Percentiles rank a stretch among this genome's conserved stretches.
These are phyloP conservation scores for Eupithecia tripunctaria DNA, from an alignment of 2,888 invertebrate genomes.

Conservation along the genomic window DNA sequence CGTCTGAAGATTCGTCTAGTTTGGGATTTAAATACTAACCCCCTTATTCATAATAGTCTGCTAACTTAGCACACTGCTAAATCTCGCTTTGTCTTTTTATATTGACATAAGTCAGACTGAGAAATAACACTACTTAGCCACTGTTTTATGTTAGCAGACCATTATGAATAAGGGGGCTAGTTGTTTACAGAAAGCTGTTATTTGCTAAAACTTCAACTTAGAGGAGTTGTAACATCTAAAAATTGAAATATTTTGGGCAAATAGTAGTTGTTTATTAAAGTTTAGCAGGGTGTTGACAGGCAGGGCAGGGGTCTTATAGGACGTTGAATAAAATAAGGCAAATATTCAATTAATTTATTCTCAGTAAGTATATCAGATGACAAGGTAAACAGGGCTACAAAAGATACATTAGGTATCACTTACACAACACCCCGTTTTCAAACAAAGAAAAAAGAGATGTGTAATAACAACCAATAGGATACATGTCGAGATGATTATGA, in stretches of 20 bases:
- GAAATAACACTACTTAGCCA: too few species aligned
- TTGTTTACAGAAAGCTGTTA: not conserved
- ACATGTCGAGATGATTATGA: not conserved
- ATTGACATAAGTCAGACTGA: too few species aligned
- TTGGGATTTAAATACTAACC: too few species aligned
- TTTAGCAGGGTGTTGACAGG: not conserved
- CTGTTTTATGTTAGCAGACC: too few species aligned
- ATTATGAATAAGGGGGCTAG: not conserved
- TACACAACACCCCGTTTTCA: not conserved
- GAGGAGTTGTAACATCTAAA: too few species aligned
- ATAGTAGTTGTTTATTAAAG: not conserved
- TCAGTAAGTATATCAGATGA: constrained; percentile 27
- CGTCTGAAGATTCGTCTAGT: too few species aligned
- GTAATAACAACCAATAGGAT: not conserved
- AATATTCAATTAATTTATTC: constrained; percentile 40
- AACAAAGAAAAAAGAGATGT: not conserved
- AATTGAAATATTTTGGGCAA: not conserved
- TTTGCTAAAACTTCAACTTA: not conserved
- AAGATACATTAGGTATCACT: not conserved
- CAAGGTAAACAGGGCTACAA: constrained; percentile 25
- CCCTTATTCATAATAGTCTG: too few species aligned
- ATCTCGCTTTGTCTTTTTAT: too few species aligned
- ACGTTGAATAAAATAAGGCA: not conserved
- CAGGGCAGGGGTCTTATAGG: too few species aligned
- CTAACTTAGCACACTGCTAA: too few species aligned